Base-by-base conservation (phyloP, 2,113 vertebrate genomes). In the Phasianus colchicus region DNA sequence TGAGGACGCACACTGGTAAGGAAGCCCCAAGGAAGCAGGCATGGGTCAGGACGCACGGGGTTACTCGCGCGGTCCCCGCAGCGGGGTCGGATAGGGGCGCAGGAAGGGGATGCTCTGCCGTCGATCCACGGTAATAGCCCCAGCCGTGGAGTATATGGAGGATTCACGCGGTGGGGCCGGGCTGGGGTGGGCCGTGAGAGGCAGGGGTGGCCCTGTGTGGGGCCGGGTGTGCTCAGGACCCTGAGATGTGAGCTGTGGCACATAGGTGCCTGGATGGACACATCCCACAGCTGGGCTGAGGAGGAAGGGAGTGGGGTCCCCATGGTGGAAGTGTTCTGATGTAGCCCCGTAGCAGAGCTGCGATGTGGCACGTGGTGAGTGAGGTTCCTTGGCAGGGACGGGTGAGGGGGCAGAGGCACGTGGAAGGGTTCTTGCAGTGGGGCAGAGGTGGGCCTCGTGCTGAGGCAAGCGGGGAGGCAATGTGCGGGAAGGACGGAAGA, bases 1-100 rank as follows among this genome's bases (percentile, higher is more conserved):
- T 99, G 98, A 97, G 99, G 48, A 99, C 99, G 18, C 99, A 99
- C 95, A 99, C 99, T 78, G 99, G 99, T 99, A 95, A 97, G 95
- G 34, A 38, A 7, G 22, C 21, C 22, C 14, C 25, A 13, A 32
- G 76, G 55, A 10, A 22, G 5, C 10, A 14, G 7, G 27, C 3
- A 14, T 13, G 19, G 18, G 63, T 9, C 22, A 34, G 19, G 11
- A 30, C 20, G 13, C 2, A 6, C 14, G n/a, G 42, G 16, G 8
- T 21, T 1, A 4, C 9, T 2, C 1, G 8, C 50, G 27, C 34
- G 12, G 48, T 79, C 17, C 3, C 21, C 1, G 20, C n/a, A 32
- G 15, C 43, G 47, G 14, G 10, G 18, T 11, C 2, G 11, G 50
- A 5, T 17, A 9, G n/a, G 14, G 50, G 8, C 12, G 50, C 30